Conservation (phyloP, 1,140 invertebrate genomes). For the Saxidomus purpurata region DNA sequence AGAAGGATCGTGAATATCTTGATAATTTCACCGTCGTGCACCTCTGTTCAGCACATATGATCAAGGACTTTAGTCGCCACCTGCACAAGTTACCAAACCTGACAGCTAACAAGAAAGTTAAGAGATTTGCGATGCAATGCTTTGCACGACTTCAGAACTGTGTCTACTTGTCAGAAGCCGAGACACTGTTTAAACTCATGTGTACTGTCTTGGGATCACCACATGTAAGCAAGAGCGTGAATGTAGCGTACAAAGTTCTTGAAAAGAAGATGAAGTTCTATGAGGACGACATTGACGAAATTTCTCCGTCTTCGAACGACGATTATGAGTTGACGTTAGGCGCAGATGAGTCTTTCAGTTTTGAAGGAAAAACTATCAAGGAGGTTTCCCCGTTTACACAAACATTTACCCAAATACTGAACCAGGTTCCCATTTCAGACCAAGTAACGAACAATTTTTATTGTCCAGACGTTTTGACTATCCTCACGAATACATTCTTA, state of each 20-base stretch:
- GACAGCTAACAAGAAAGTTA: not conserved
- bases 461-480: not conserved
- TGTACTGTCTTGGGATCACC: not conserved
- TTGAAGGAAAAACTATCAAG: not conserved
- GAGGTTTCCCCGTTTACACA: not conserved
- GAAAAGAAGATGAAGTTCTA: not conserved
- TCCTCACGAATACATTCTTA: not conserved
- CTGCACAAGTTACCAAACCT: not conserved
- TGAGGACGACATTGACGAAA: not conserved
- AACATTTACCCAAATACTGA: not conserved
- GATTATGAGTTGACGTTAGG: not conserved
- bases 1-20: not conserved
- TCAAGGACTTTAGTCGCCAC: not conserved
- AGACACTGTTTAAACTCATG: not conserved
- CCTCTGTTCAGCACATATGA: conserved; percentile 10
- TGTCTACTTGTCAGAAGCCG: not conserved
- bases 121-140: not conserved
- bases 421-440: not conserved
- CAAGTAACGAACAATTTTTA: not conserved
- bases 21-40: conserved; percentile 1
- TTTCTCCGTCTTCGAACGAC: not conserved
- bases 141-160: not conserved
- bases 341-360: not conserved
- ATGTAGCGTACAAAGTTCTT: not conserved
- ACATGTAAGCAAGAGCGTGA: not conserved